Evolutionary conservation across 2,888 invertebrate genomes (phyloP).

Genomic region (Diaprepes abbreviatus): DNA sequence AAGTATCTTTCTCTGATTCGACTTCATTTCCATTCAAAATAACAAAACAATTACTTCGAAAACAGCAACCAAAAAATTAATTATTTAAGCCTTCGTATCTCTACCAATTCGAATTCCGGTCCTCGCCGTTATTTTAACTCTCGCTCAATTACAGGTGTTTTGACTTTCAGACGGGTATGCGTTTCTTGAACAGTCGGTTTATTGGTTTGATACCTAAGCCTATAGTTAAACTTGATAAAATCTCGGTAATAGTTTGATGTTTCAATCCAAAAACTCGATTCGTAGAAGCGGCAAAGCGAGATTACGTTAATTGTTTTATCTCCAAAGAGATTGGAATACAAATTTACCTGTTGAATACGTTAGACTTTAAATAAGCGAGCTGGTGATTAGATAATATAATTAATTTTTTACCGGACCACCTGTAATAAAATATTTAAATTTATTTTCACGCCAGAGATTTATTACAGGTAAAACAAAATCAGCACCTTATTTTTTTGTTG

Average conservation of each 20-base stretch:
- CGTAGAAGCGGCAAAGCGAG: slow-evolving; percentile 22
- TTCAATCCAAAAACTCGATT: slow-evolving; percentile 50
- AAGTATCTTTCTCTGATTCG: too few relatives aligned
- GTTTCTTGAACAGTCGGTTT: slow-evolving; percentile 19
- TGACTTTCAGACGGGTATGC: slow-evolving; percentile 18
- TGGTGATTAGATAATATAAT: slow-evolving; percentile 22
- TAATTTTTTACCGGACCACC: slow-evolving; percentile 20
- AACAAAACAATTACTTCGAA: too few relatives aligned
- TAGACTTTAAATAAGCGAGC: slow-evolving; percentile 25
- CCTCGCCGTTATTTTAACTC: not conserved
- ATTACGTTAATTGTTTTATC: slow-evolving; percentile 46
- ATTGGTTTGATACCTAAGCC: slow-evolving; percentile 48
- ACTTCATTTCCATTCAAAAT: too few relatives aligned
- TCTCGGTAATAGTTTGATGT: slow-evolving; percentile 54
- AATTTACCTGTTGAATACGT: slow-evolving; percentile 14
- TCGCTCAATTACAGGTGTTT: slow-evolving; percentile 26
- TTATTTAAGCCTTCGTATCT: not conserved
- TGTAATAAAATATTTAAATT: slow-evolving; percentile 13
- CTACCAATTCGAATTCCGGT: slow-evolving; percentile 11
- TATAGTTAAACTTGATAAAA: slow-evolving; percentile 53
- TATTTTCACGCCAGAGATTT: too few relatives aligned
- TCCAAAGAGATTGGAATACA: slow-evolving; percentile 26
- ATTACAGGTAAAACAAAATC: too few relatives aligned
- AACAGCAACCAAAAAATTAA: too few relatives aligned
- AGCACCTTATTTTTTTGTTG: too few relatives aligned